Base-by-base conservation (phyloP, 2,888 invertebrate species). In the Coenonympha arcania region DNA sequence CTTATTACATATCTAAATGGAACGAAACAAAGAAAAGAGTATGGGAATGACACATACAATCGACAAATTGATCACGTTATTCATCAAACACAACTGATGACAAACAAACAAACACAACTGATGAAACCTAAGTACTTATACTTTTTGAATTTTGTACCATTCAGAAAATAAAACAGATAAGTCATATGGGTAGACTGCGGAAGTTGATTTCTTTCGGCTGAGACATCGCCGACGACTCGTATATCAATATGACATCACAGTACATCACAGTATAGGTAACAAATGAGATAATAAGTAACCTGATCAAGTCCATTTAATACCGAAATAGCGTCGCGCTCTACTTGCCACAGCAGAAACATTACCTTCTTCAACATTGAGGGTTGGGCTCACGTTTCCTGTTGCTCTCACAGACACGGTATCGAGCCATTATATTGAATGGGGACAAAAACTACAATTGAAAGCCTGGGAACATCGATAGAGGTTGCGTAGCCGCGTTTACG, bases 351-450 rank as follows among this genome's bases (percentile, higher is more conserved):
- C 64, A 65, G 69, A 73, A 72, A 48, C 89, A 88, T 73, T 91
- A 91, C 90, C 85, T 89, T 64, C 91, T 93, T 76, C 92, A 76
- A 91, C 91, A 79, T 90, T 36, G 88, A 89, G 73, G 90, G 91
- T 66, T 88, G 87, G 63, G 91, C 91, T 57, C 79, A 61, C 90
- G 52, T 92, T 93, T 76, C 92, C 91, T 64, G 92, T 88, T 47
- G 89, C 90, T 57, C 91, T 91, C 74, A 79, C 91, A 63, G 88
- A 90, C 81, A 82, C 85, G 47, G 80, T 84, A 70, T 78, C 79
- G 65, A 73, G 73, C 72, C 64, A 72, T 70, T 74, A 68, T 69
- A 72, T 72, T 62, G 70, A 68, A 63, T 55, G 73, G 65, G 64
- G 66, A 79, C 73, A 83, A 82, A 82, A 82, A 79, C 60, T 64